phyloP scores from a whole-genome alignment of 2,797 vertebrate species.

The Holocentrus rufus region DNA sequence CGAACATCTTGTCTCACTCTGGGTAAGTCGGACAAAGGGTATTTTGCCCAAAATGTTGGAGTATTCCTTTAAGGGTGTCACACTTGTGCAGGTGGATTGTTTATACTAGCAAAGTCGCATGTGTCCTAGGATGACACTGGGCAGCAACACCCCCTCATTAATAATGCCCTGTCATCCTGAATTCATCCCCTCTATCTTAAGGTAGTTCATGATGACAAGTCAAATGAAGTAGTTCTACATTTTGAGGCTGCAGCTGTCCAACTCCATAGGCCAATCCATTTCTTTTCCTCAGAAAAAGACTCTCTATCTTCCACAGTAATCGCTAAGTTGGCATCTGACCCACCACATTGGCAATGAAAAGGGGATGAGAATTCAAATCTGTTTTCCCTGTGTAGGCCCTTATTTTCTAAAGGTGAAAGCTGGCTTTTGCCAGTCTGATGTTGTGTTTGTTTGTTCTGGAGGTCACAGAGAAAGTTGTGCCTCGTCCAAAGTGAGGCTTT shows the following conservation, averaged over 20 bases:
- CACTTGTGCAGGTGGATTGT: neutral
- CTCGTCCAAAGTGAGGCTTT: neutral
- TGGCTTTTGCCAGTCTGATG: slow-evolving; percentile 21
- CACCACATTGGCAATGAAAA: slow-evolving; percentile 25
- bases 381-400: slow-evolving; percentile 19
- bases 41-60: too few species aligned
- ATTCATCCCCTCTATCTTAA: too few species aligned
- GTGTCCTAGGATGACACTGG: neutral
- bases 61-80: too few species aligned
- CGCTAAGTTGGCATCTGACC: slow-evolving; percentile 33
- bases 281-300: neutral
- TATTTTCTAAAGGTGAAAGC: slow-evolving; percentile 42
- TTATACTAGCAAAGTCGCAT: neutral
- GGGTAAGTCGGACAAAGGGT: too few species aligned
- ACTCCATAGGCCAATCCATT: neutral
- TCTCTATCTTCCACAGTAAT: slow-evolving; percentile 49
- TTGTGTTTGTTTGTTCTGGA: slow-evolving; percentile 26
- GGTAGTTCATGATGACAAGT: too few species aligned
- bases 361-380: slow-evolving; percentile 36
- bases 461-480: neutral
- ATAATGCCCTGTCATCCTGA: too few species aligned
- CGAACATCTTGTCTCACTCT: too few species aligned
- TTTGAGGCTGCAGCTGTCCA: slow-evolving; percentile 18
- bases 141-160: neutral
- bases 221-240: neutral